Evolutionary conservation across 2,797 vertebrate species (phyloP).

Genomic region (Babyrousa celebensis): DNA sequence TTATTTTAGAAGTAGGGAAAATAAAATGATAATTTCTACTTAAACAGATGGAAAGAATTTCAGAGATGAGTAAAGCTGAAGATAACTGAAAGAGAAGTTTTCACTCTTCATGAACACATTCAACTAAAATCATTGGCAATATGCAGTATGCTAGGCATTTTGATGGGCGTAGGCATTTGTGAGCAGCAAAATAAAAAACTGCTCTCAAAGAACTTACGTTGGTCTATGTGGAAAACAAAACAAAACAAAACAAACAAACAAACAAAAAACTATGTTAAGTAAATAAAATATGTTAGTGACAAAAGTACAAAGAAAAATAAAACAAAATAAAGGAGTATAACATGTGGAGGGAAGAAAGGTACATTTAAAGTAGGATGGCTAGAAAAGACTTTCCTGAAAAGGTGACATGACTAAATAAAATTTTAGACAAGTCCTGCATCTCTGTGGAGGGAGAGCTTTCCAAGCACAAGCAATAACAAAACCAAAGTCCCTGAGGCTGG

Average conservation of each 20-base stretch:
- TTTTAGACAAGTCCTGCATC: neutral
- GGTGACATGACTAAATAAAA: neutral
- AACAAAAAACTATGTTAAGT: neutral
- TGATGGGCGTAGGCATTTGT: neutral
- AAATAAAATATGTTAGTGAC: neutral
- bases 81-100: neutral
- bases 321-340: neutral
- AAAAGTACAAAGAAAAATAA: neutral
- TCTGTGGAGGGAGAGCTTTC: neutral
- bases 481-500: neutral
- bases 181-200: neutral
- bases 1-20: neutral
- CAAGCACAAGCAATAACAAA: neutral
- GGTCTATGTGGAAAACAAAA: neutral
- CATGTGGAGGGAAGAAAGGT: neutral
- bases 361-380: neutral
- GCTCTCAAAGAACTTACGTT: neutral
- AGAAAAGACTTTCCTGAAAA: neutral
- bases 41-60: neutral
- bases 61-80: neutral
- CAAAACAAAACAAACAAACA: too few relatives aligned
- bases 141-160: neutral
- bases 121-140: neutral
- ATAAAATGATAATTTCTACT: neutral
- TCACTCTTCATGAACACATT: neutral